Evolutionary conservation across 2,797 vertebrate genomes (phyloP).

Genomic region (Karalla daura): DNA sequence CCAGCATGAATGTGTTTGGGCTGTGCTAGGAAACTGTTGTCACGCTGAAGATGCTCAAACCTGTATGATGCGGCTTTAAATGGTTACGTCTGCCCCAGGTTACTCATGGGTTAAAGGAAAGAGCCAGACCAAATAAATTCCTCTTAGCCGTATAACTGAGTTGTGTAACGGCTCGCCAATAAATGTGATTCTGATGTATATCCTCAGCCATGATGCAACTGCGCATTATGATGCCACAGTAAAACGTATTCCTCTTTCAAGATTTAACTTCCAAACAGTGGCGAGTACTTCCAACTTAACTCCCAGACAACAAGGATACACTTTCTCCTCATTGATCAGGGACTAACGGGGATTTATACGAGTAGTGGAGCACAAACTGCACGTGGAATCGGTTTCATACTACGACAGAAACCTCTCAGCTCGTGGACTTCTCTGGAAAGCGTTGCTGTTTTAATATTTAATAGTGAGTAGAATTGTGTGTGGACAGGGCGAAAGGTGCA

Average conservation of each 20-base stretch:
- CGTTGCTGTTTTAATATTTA: conserved; percentile 9
- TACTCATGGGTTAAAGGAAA: conserved; percentile 21
- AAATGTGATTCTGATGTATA: no score
- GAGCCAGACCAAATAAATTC: neutral
- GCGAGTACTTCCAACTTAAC: neutral
- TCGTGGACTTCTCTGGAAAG: neutral
- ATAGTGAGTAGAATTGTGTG: no score
- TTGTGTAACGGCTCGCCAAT: no score
- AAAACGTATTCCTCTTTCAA: neutral
- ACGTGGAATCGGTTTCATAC: neutral
- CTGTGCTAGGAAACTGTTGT: no score
- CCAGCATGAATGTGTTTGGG: no score
- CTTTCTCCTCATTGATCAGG: no score
- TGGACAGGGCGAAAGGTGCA: neutral
- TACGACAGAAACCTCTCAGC: neutral
- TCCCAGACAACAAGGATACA: neutral
- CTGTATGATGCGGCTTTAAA: no score
- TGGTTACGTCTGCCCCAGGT: no score
- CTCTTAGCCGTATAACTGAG: conserved; percentile 6
- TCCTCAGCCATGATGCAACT: neutral
- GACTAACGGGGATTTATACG: no score
- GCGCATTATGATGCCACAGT: neutral
- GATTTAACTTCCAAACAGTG: no score
- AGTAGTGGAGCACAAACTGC: neutral
- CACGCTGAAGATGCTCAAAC: no score